phyloP scores from a whole-genome alignment of 1,140 invertebrate species.

The Drosophila pruinosa region DNA sequence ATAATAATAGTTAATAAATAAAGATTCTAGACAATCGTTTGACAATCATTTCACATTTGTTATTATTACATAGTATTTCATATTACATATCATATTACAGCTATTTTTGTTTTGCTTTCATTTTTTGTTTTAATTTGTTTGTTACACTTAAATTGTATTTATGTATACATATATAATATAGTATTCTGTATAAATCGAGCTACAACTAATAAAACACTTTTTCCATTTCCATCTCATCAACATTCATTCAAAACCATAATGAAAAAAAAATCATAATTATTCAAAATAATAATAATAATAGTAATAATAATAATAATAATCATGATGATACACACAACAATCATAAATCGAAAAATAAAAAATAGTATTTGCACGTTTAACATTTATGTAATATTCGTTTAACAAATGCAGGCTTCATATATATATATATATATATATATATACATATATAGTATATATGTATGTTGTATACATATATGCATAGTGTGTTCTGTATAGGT shows the following conservation, averaged over 20 bases:
- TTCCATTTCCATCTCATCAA: slow-evolving; percentile 12
- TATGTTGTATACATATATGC: not conserved
- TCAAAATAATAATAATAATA: slow-evolving; percentile 1
- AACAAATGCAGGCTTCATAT: slow-evolving; percentile 52
- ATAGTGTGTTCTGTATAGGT: not conserved
- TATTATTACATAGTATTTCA: slow-evolving; percentile 39
- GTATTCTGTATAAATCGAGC: slow-evolving; percentile 21
- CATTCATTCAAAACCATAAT: slow-evolving; percentile 29
- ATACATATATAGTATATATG: not conserved
- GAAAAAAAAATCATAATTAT: slow-evolving; percentile 13
- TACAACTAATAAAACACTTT: slow-evolving; percentile 16
- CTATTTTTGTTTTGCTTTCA: slow-evolving; percentile 2
- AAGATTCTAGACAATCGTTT: slow-evolving; percentile 40
- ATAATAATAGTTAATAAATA: slow-evolving; percentile 38
- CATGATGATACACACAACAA: slow-evolving; percentile 19
- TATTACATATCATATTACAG: slow-evolving; percentile 40
- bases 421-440: slow-evolving; percentile 26
- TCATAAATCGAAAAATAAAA: slow-evolving; percentile 27
- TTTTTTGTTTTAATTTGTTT: not conserved
- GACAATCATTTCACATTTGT: slow-evolving; percentile 50
- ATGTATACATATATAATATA: slow-evolving; percentile 7
- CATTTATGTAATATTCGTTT: slow-evolving; percentile 43
- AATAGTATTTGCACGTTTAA: slow-evolving; percentile 21
- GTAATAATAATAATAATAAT: slow-evolving; percentile 11
- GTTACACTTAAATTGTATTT: slow-evolving; percentile 13